phyloP scores from a whole-genome alignment of 2,888 invertebrate species.

The Macaria notata region DNA sequence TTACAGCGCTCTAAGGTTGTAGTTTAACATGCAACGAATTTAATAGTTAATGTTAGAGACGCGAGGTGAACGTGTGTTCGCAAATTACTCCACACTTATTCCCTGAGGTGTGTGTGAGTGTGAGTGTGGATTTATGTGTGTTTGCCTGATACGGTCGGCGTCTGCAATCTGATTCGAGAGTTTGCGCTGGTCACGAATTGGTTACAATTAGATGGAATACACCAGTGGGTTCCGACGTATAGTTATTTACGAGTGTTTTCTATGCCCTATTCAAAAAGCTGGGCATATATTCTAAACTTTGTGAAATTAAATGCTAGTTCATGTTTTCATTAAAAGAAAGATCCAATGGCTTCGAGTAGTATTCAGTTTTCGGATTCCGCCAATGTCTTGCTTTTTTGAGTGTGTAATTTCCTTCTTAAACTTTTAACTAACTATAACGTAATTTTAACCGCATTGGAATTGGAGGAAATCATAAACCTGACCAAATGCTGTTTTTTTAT shows the following conservation, averaged over 20 bases:
- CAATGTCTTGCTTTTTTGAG: too few species aligned
- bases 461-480: too few species aligned
- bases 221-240: slow-evolving; percentile 2
- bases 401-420: too few species aligned
- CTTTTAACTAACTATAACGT: too few species aligned
- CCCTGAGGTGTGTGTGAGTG: slow-evolving; percentile 57
- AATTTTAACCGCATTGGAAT: too few species aligned
- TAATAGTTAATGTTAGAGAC: slow-evolving; percentile 79
- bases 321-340: too few species aligned
- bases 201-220: slow-evolving; percentile 18
- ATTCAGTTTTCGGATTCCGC: too few species aligned
- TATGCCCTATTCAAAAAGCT: too few species aligned
- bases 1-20: slow-evolving; percentile 66
- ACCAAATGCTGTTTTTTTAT: too few species aligned
- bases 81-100: slow-evolving; percentile 78
- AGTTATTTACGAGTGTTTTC: neutral
- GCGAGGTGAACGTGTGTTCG: slow-evolving; percentile 64
- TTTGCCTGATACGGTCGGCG: slow-evolving; percentile 61
- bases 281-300: too few species aligned
- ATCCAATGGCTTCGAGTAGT: too few species aligned
- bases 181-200: slow-evolving; percentile 32
- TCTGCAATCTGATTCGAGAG: slow-evolving; percentile 52
- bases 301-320: too few species aligned
- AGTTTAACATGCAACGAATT: slow-evolving; percentile 82
- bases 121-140: slow-evolving; percentile 67